Conservation (phyloP, 2,797 vertebrate species). For the Acanthornis magna region DNA sequence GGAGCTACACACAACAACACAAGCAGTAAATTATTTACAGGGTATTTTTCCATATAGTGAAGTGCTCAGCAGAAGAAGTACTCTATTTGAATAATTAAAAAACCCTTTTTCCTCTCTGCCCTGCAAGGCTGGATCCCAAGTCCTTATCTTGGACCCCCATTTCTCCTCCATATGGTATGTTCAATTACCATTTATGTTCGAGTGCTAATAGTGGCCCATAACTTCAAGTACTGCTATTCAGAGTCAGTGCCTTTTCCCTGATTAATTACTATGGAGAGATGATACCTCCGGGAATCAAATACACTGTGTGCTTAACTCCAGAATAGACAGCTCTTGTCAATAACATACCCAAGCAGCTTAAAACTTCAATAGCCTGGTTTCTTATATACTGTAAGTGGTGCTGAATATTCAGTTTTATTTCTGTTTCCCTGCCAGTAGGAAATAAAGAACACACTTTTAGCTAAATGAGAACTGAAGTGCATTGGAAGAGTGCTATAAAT, state of each 20-base stretch:
- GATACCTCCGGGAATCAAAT: conserved; percentile 26
- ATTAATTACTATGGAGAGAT: conserved; percentile 29
- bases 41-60: not conserved
- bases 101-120: not conserved
- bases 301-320: not conserved
- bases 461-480: conserved; percentile 71
- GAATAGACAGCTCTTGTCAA: conserved; percentile 27
- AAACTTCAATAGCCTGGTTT: conserved; percentile 10
- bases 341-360: not conserved
- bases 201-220: conserved; percentile 10
- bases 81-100: conserved; percentile 11
- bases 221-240: conserved; percentile 20
- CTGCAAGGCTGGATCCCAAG: not conserved
- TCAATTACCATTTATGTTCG: not conserved
- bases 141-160: not conserved
- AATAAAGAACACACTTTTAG: conserved; percentile 69
- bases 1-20: not conserved
- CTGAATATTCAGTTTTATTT: conserved; percentile 44
- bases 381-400: not conserved
- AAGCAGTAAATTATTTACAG: not conserved
- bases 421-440: conserved; percentile 58
- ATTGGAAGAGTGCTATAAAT: conserved; percentile 70
- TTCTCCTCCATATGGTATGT: not conserved
- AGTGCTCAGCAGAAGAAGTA: not conserved
- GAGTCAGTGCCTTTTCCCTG: not conserved